Base-by-base conservation (phyloP, 2,888 invertebrate genomes). In the Heteromurus nitidus region DNA sequence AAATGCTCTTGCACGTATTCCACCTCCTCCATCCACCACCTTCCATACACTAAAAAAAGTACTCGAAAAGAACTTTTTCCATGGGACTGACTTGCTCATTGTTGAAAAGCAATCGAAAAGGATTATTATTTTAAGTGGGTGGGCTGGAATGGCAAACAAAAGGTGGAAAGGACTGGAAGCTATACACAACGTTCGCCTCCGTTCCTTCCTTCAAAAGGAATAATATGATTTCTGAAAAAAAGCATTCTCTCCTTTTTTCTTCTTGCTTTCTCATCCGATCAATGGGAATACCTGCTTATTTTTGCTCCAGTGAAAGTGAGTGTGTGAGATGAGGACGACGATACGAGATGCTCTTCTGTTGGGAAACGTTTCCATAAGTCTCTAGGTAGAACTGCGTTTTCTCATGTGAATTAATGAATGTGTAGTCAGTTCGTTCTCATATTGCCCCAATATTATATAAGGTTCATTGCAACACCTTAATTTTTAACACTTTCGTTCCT, bases 101-200 rank as follows among this genome's bases (percentile, higher is more conserved):
- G 67, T 24, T 64, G 42, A 64, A 67, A 58, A 31, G 70, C 58
- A 70, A 69, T 69, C 69, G 47, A 58, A 70, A 70, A 70, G 70
- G 70, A 70, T 70, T 70, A 70, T 70, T 70, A 70, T 70, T 70
- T 70, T 70, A 70, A 70, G 70, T 70, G 70, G 70, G n/a, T 16
- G 68, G 28, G 31, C 18, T 50, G 50, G 22, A 44, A 65, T 16
- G 30, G 60, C 28, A 24, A 42, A 22, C 42, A 65, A 42, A 58
- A 65, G 65, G 22, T 60, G 30, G 36, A 13, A 13, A 9, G 9
- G 36, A n/a, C 36, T 36, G 36, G 36, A 9, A 36, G 36, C 13
- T 5, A 47, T 47, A 16, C n/a, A 47, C 36, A n/a, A n/a, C 22
- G n/a, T 22, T 55, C 55, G 3, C n/a, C n/a, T 50, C n/a, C n/a